A percentile compares a stretch with the other conserved stretches of the same genome.
phyloP scores from a whole-genome alignment of 1,140 invertebrate genomes.

The Drosophila truncata region DNA sequence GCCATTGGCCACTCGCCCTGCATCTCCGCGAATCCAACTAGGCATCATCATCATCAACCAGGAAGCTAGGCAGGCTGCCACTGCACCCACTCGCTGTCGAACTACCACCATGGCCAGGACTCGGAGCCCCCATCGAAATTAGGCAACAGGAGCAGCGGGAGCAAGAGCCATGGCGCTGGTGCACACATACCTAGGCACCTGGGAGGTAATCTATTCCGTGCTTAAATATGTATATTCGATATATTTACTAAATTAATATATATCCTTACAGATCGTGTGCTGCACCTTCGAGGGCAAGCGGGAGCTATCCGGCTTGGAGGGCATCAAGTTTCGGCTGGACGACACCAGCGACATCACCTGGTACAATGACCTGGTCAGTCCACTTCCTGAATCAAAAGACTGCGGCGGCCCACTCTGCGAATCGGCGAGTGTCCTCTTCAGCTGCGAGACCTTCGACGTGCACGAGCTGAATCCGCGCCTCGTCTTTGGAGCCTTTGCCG shows the following conservation, averaged over 20 bases:
- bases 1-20: not conserved
- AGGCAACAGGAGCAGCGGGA: slow-evolving; percentile 33
- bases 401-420: slow-evolving; percentile 73
- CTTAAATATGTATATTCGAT: no score
- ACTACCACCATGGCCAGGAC: slow-evolving; percentile 13
- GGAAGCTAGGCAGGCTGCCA: slow-evolving; percentile 1
- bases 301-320: slow-evolving; percentile 76
- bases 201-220: slow-evolving; percentile 69
- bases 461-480: slow-evolving; percentile 85
- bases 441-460: slow-evolving; percentile 89
- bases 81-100: slow-evolving; percentile 1
- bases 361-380: slow-evolving; percentile 85
- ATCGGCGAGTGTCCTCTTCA: slow-evolving; percentile 87
- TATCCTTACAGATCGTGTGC: slow-evolving; percentile 61
- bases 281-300: slow-evolving; percentile 77
- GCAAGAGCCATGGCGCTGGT: slow-evolving; percentile 56
- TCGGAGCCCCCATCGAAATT: slow-evolving; percentile 12
- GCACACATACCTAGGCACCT: slow-evolving; percentile 80
- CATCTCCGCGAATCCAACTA: slow-evolving; percentile 7
- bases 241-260: not conserved
- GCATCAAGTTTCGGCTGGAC: slow-evolving; percentile 89
- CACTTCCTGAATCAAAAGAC: slow-evolving; percentile 86
- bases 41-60: not conserved
- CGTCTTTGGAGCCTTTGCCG: slow-evolving; percentile 88
- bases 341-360: slow-evolving; percentile 89